Conservation (phyloP, 2,888 invertebrate genomes). For the Cheilosia grossa region DNA sequence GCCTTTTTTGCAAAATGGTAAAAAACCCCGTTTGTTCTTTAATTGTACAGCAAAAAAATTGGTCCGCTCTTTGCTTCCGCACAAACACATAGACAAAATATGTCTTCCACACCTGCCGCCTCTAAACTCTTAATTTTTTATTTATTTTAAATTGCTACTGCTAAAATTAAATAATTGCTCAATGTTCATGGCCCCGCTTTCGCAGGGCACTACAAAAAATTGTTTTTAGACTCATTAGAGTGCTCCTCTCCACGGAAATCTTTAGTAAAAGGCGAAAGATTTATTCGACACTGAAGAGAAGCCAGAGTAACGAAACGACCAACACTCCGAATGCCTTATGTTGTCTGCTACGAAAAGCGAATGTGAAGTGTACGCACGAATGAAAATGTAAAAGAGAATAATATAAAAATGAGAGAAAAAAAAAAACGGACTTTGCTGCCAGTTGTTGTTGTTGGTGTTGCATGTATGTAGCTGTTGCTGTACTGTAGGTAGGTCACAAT, state of each 20-base stretch:
- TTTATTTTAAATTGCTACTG: too few relatives aligned
- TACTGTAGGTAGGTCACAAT: too few relatives aligned
- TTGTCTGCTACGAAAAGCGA: not conserved
- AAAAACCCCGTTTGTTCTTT: too few relatives aligned
- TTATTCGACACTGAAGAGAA: constrained; percentile 73
- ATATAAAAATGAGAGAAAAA: not conserved
- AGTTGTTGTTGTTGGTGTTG: too few relatives aligned
- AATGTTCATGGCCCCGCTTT: constrained; percentile 56
- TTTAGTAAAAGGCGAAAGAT: constrained; percentile 74
- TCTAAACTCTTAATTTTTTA: too few relatives aligned
- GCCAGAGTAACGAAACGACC: constrained; percentile 45
- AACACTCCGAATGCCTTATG: not conserved
- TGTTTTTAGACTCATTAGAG: constrained; percentile 71
- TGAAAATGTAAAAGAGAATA: constrained; percentile 9
- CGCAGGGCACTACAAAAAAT: constrained; percentile 65
- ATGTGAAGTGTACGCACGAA: constrained; percentile 49
- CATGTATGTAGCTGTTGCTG: too few relatives aligned
- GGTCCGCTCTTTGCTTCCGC: too few relatives aligned
- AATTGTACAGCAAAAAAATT: too few relatives aligned
- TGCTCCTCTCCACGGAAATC: constrained; percentile 74
- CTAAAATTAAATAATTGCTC: too few relatives aligned
- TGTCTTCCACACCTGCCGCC: too few relatives aligned
- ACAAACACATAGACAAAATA: too few relatives aligned
- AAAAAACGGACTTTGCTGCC: not conserved
- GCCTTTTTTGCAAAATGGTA: too few relatives aligned